Evolutionary conservation across 2,113 vertebrate species (phyloP).

Genomic region (Tetrax tetrax): DNA sequence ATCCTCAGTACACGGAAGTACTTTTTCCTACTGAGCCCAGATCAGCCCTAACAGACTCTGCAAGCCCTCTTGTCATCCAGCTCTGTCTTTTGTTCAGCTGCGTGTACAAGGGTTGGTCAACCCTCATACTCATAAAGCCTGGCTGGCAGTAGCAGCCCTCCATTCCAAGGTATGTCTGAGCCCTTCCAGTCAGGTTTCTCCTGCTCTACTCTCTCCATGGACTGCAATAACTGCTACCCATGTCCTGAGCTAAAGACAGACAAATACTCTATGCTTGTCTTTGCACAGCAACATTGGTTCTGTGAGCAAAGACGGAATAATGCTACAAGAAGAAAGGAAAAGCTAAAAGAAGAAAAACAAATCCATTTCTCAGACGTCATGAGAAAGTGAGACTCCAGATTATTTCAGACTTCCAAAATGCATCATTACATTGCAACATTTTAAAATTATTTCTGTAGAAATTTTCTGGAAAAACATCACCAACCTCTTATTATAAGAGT

Average conservation of each 20-base stretch:
- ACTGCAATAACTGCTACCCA: not conserved
- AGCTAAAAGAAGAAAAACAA: not conserved
- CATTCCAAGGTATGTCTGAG: not conserved
- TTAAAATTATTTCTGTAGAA: not conserved
- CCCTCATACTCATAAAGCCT: not conserved
- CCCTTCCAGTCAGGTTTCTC: not conserved
- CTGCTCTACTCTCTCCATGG: not conserved
- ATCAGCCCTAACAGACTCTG: not conserved
- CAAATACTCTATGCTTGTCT: not conserved
- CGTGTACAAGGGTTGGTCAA: fast-evolving
- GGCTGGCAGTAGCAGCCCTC: not conserved
- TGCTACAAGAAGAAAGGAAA: not conserved
- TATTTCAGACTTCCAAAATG: not conserved
- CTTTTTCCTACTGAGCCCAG: not conserved
- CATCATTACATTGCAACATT: not conserved
- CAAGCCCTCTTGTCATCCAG: fast-evolving
- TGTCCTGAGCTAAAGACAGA: not conserved
- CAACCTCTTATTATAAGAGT: not conserved
- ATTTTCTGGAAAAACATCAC: not conserved
- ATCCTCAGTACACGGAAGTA: not conserved
- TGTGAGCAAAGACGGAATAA: not conserved
- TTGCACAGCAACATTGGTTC: not conserved
- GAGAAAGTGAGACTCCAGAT: not conserved
- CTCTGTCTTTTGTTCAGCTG: not conserved
- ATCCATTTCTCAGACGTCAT: not conserved